phyloP scores from a whole-genome alignment of 2,888 invertebrate genomes.

The Tipula confusa region DNA sequence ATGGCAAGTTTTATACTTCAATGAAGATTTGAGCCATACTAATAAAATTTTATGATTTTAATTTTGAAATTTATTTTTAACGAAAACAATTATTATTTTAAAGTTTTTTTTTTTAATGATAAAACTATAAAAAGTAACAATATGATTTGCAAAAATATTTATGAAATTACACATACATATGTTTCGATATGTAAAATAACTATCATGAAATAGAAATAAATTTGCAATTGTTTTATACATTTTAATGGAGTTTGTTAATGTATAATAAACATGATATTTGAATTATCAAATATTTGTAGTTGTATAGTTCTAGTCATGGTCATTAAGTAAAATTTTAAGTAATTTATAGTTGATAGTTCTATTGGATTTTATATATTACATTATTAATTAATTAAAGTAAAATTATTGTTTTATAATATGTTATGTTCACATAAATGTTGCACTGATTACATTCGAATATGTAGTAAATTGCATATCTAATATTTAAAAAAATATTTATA shows the following conservation, averaged over 20 bases:
- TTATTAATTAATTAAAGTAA: slow-evolving; percentile 30
- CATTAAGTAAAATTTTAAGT: neutral
- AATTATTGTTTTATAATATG: slow-evolving; percentile 33
- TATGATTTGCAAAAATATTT: neutral
- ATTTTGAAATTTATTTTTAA: neutral
- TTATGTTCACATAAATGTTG: neutral
- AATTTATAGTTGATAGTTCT: neutral
- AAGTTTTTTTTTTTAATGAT: neutral
- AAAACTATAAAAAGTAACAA: slow-evolving; percentile 5
- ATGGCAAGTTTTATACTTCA: neutral
- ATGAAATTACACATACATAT: neutral
- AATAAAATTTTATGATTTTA: neutral
- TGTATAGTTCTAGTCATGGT: neutral
- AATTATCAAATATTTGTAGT: neutral
- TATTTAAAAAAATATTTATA: neutral
- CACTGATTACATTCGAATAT: neutral
- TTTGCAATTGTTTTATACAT: neutral
- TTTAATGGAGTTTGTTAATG: neutral
- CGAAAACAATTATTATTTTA: neutral
- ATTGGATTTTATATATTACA: neutral
- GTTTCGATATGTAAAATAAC: neutral
- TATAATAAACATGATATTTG: neutral
- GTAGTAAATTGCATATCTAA: neutral
- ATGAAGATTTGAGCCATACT: neutral
- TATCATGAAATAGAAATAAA: neutral